Evolutionary conservation across 2,113 vertebrate genomes (phyloP).

Genomic region (Climacteris rufus): DNA sequence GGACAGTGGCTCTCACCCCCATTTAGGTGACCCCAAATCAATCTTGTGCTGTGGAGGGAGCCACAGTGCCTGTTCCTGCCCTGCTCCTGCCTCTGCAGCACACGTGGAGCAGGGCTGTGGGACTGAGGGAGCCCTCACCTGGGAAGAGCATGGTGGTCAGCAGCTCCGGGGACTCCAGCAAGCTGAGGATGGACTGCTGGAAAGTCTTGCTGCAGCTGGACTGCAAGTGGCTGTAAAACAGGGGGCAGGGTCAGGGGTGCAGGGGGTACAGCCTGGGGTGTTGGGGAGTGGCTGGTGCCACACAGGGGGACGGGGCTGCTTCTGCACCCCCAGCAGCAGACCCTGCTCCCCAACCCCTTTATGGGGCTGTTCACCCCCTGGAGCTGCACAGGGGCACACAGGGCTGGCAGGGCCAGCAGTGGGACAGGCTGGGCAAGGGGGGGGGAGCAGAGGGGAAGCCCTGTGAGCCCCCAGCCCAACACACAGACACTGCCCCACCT

Average conservation of each 20-base stretch:
- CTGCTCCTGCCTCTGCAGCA: not conserved
- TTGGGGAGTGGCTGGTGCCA: not conserved
- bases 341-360: not conserved
- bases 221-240: conserved; percentile 83
- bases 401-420: not conserved
- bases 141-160: conserved; percentile 92
- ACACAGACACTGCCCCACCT: conserved; percentile 69
- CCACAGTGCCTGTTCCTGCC: not conserved
- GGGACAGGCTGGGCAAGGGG: not conserved
- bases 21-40: not conserved
- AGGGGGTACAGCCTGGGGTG: not conserved
- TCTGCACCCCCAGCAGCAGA: not conserved
- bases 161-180: conserved; percentile 86
- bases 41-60: not conserved
- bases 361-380: not conserved
- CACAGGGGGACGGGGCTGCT: fast-evolving
- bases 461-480: not conserved
- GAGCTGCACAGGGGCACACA: fast-evolving
- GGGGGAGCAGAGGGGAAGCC: not conserved
- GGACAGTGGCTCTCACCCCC: fast-evolving
- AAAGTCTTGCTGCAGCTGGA: conserved; percentile 87
- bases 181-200: conserved; percentile 83
- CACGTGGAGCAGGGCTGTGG: fast-evolving
- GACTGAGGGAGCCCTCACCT: conserved; percentile 65
- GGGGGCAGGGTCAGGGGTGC: not conserved